phyloP scores from a whole-genome alignment of 2,888 invertebrate species.

The Linnaemya tessellans region DNA sequence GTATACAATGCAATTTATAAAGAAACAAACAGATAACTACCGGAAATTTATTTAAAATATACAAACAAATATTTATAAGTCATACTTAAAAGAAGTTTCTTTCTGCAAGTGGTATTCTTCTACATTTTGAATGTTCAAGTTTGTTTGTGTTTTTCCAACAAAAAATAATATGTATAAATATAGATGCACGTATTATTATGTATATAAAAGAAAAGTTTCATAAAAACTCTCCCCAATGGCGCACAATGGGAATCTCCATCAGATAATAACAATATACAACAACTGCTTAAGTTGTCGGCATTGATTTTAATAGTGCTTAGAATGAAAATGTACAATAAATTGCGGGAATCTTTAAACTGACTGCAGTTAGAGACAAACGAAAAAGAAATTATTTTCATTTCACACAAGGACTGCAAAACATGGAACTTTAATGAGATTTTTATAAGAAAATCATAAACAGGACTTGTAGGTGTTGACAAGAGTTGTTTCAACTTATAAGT shows the following conservation, averaged over 20 bases:
- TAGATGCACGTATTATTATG: too few species aligned
- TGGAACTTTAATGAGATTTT: not conserved
- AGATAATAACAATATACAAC: slow-evolving; percentile 53
- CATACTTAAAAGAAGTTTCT: slow-evolving; percentile 39
- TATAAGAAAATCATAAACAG: not conserved
- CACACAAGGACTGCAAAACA: not conserved
- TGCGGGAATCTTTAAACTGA: not conserved
- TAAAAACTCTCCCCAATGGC: not conserved
- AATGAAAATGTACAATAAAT: not conserved
- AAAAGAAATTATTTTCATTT: not conserved
- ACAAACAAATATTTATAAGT: slow-evolving; percentile 17
- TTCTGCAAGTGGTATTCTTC: slow-evolving; percentile 35
- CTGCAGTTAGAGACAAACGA: too few species aligned
- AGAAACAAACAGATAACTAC: not conserved
- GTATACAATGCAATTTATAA: slow-evolving; percentile 47
- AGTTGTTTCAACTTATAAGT: slow-evolving; percentile 11
- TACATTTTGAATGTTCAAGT: slow-evolving; percentile 46
- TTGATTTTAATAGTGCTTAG: slow-evolving; percentile 70
- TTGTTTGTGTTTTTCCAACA: slow-evolving; percentile 18
- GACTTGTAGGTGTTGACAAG: not conserved
- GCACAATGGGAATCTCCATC: slow-evolving; percentile 14
- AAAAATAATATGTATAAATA: too few species aligned
- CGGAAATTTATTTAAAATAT: not conserved
- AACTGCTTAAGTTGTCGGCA: slow-evolving; percentile 72
- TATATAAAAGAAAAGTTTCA: slow-evolving; percentile 17